Evolutionary conservation across 2,797 vertebrate species (phyloP), one percentile per base, ranked within the genome.

Genomic region (Thaleichthys pacificus): DNA sequence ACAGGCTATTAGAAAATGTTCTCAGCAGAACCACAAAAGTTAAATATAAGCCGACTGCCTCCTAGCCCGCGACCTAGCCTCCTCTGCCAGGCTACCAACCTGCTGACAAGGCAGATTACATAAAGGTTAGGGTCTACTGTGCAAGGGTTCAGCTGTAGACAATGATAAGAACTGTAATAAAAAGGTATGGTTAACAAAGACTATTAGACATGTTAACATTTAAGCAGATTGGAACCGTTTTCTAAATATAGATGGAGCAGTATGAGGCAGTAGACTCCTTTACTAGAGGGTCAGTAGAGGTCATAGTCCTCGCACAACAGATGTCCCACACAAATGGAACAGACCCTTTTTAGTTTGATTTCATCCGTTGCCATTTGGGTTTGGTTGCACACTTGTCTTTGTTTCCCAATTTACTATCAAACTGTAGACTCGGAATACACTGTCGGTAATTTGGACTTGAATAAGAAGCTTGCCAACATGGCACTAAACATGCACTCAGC

Each of bases 281-380:
- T 56, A 74, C 21, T 21, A 5, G 38, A 11, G 64, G 73, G 76
- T 76, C 72, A 75, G 47, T 68, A 24, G 71, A 82, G 79, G 85
- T 76, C 73, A 68, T 26, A 66, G 51, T 0, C 58, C 8, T 14
- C 5, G 4, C 51, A 56, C 51, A 56, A 56, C 51, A 56, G 19
- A 56, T 17, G 19, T 56, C 42, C 42, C 42, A 3, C 42, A 47
- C 42, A 14, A 47, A 47, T 47, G 42, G 42, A 47, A 47, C 42
- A 47, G 42, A 47, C 9, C 42, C 42, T 47, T 47, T 47, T 47
- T 3, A 47, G 42, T 47, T 47, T 47, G 42, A 47, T 8, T 8
- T 47, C 42, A 47, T 14, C 42, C 42, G 11, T 47, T 47, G 42
- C 42, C 42, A 47, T 47, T 47, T 3, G 42, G 42, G 42, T 47